Evolutionary conservation across 2,113 vertebrate species (phyloP).

Genomic region (Myotis davidii): DNA sequence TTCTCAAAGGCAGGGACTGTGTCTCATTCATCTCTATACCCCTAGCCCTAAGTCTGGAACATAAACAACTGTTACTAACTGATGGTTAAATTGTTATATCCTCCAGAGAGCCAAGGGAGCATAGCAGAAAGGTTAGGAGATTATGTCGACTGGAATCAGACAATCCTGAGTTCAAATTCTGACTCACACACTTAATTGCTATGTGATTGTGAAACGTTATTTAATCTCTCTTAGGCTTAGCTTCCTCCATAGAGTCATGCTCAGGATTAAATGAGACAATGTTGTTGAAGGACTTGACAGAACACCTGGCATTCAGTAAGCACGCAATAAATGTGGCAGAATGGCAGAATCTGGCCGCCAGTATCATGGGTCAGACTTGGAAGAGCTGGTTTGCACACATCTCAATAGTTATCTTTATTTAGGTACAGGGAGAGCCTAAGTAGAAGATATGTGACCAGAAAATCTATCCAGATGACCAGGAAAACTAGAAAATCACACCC

Average conservation of each 20-base stretch:
- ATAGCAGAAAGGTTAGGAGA: slow-evolving; percentile 53
- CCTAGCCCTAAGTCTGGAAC: not conserved
- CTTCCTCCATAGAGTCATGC: not conserved
- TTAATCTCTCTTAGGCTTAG: slow-evolving; percentile 56
- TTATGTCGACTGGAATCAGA: not conserved
- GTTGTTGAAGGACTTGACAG: slow-evolving; percentile 33
- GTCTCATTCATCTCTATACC: not conserved
- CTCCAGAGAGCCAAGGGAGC: slow-evolving; percentile 36
- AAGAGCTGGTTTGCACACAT: not conserved
- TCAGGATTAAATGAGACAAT: slow-evolving; percentile 55
- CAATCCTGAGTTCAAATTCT: slow-evolving; percentile 69
- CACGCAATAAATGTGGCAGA: slow-evolving; percentile 35
- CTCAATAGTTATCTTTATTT: not conserved
- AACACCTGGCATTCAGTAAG: slow-evolving; percentile 36
- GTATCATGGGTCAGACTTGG: not conserved
- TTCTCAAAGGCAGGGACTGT: not conserved
- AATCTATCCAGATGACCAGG: not conserved
- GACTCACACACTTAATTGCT: slow-evolving; percentile 58
- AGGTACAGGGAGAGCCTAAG: not conserved
- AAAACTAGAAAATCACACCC: slow-evolving; percentile 44
- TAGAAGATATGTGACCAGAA: not conserved
- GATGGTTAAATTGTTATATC: not conserved
- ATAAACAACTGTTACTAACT: not conserved
- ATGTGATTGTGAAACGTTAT: slow-evolving; percentile 41
- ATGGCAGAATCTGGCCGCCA: not conserved